Percentiles rank a stretch among this genome's conserved stretches.
These are phyloP conservation scores for Tribolium freemani DNA, from an alignment of 2,888 invertebrate species.

Conservation along the genomic window DNA sequence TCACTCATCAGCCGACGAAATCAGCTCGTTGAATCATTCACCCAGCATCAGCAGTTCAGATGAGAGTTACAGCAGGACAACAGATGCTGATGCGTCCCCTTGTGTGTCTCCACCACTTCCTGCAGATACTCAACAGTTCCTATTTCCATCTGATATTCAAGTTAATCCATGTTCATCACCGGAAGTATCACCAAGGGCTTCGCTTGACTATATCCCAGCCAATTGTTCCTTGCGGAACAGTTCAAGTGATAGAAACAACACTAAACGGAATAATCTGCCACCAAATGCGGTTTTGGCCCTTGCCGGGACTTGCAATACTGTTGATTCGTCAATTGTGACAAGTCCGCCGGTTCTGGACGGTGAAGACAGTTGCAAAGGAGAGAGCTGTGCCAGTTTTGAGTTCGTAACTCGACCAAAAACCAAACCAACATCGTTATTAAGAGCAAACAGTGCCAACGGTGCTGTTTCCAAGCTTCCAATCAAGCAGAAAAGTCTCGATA, in stretches of 20 bases:
- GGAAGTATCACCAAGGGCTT: constrained; percentile 67
- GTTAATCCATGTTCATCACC: constrained; percentile 66
- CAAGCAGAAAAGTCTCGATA: constrained; percentile 61
- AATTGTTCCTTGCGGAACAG: constrained; percentile 67
- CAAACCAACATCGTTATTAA: constrained; percentile 59
- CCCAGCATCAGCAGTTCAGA: constrained; percentile 88
- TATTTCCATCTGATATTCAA: constrained; percentile 76
- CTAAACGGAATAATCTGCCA: constrained; percentile 67
- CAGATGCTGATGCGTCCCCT: constrained; percentile 77
- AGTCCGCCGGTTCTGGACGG: constrained; percentile 74
- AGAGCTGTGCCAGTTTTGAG: constrained; percentile 77
- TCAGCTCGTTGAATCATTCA: constrained; percentile 85
- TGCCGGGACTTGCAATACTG: constrained; percentile 68
- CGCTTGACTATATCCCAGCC: constrained; percentile 70
- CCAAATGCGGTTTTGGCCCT: constrained; percentile 73
- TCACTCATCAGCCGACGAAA: constrained; percentile 86
- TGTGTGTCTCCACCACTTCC: constrained; percentile 68
- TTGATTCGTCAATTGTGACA: constrained; percentile 69
- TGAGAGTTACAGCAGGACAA: constrained; percentile 87
- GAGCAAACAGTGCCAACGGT: constrained; percentile 62
- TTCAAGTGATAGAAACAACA: constrained; percentile 55
- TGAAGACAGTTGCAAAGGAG: constrained; percentile 75
- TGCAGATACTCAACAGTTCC: constrained; percentile 71
- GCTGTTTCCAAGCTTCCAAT: constrained; percentile 46
- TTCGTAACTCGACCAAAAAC: constrained; percentile 69